Evolutionary conservation across 2,113 vertebrate genomes (phyloP), one percentile per base, ranked within the genome.

Genomic region (Petrocephalus zakoni): DNA sequence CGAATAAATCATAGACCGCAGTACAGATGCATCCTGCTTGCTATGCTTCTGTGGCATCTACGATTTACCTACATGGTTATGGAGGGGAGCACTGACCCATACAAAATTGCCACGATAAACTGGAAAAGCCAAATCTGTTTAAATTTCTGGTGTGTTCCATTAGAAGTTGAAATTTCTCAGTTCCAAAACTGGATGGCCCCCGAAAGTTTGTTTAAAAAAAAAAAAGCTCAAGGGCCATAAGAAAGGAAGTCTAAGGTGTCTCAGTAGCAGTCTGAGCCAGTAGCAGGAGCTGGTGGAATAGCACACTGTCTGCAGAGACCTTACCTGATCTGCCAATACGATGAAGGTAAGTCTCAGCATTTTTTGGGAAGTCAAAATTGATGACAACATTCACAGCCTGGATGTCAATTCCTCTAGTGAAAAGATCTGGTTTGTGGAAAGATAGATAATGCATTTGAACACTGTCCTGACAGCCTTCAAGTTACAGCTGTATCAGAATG

Each of bases 331-430:
- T 92, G 87, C 96, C 96, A 17, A 96, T 96, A 52, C 96, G 96
- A 92, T 96, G 96, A 46, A 96, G 94, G 92, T 96, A 96, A 1
- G 96, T 96, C 90, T 96, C 96, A 0, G 96, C 95, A 8, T 95
- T 96, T 91, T 94, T 96, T 29, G 95, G 96, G 91, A 96, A 96
- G 90, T 96, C 96, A 19, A 96, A 96, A 92, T 96, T 96, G 91
- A 96, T 96, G 89, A 96, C 96, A 0, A 96, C 96, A 8, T 96
- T 96, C 89, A 96, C 96, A 0, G 96, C 95, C 93, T 96, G 96
- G 91, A 96, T 96, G 89, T 96, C 96, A 52, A 96, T 96, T 88
- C 96, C 96, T 94, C 96, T 93, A 88, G 96, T 96, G 93, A 96
- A 96, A 17, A 96, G 94, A 93, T 96, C 96, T 96, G 51, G 19